Conservation (phyloP, 2,888 invertebrate genomes). For the Trissolcus brochymenae region DNA sequence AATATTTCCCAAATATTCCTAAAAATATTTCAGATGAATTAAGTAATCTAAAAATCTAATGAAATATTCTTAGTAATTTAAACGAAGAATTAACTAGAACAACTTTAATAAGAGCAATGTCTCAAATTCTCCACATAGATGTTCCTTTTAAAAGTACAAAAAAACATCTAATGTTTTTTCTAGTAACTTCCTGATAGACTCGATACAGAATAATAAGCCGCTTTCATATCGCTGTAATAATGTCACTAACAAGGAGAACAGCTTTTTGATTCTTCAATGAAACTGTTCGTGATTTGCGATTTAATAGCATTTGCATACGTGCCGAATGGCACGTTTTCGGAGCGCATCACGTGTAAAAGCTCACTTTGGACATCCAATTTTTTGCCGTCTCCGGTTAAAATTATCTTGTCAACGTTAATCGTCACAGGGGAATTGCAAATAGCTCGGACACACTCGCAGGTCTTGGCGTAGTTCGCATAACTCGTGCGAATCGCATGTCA, state of each 20-base stretch:
- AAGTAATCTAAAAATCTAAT: too few relatives aligned
- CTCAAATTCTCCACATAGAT: too few relatives aligned
- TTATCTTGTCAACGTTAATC: constrained; percentile 29
- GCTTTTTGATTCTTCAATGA: not conserved
- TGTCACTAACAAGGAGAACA: too few relatives aligned
- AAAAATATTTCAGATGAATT: too few relatives aligned
- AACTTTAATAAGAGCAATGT: too few relatives aligned
- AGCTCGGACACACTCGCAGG: constrained; percentile 7
- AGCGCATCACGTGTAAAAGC: constrained; percentile 21
- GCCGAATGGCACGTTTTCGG: constrained; percentile 22
- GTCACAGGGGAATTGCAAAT: constrained; percentile 25
- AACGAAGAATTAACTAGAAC: not conserved
- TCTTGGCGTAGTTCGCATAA: not conserved
- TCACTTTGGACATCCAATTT: constrained; percentile 8
- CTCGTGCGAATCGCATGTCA: not conserved
- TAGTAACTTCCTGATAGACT: too few relatives aligned
- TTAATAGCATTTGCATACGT: constrained; percentile 21
- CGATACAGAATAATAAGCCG: too few relatives aligned
- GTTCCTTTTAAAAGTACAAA: too few relatives aligned
- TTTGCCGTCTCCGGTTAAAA: constrained; percentile 28
- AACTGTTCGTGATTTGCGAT: not conserved
- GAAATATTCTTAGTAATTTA: too few relatives aligned
- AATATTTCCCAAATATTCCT: not conserved
- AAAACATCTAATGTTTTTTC: too few relatives aligned
- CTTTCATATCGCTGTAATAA: too few relatives aligned